Conservation (phyloP, 2,888 invertebrate species). For the Philonicus albiceps region DNA sequence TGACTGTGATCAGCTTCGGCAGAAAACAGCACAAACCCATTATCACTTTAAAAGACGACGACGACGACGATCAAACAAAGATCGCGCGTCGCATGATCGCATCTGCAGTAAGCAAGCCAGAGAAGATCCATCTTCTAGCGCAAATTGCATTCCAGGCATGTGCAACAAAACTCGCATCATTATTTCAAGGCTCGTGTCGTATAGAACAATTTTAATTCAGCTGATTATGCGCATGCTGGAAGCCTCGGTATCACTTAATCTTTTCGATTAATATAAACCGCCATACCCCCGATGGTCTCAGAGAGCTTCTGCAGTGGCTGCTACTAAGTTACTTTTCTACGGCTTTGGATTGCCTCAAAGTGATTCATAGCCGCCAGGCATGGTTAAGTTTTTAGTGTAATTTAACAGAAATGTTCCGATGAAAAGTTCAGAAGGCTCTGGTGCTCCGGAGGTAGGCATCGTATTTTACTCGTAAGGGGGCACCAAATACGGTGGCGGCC, state of each 20-base stretch:
- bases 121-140: neutral
- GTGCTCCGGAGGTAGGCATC: neutral
- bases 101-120: neutral
- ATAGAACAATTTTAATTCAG: neutral
- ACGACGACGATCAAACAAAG: neutral
- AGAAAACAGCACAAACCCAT: neutral
- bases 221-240: constrained; percentile 15
- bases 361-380: constrained; percentile 6
- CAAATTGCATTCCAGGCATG: neutral
- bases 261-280: constrained; percentile 10
- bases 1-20: neutral
- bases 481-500: constrained; percentile 6
- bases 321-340: neutral
- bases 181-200: constrained; percentile 11
- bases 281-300: neutral
- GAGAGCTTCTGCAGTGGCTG: neutral
- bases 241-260: neutral
- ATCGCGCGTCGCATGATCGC: neutral
- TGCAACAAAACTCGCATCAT: neutral
- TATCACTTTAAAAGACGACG: neutral
- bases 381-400: constrained; percentile 6
- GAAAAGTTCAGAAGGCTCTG: constrained; percentile 19
- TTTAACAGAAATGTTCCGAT: neutral
- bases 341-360: neutral
- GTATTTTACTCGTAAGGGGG: neutral